Evolutionary conservation across 2,113 vertebrate genomes (phyloP), one percentile per base, ranked within the genome.

Genomic region (Ictalurus punctatus): DNA sequence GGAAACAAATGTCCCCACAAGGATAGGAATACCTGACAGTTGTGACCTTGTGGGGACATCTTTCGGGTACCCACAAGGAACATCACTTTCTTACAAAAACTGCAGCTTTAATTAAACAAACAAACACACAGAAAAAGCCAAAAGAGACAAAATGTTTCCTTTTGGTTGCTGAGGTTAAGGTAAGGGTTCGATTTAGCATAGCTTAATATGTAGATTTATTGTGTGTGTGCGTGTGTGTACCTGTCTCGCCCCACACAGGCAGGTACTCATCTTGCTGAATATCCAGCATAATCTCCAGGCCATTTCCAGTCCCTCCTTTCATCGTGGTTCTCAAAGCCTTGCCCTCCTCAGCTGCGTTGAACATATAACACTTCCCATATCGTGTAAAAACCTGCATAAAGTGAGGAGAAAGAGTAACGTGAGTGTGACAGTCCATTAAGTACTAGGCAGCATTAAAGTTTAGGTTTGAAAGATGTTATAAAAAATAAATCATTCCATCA

Each of bases 311-410:
- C 6, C 98, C 98, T 34, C 98, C 98, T 92, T 99, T 99, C 94
- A 99, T 97, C 0, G 98, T 99, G 89, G 98, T 99, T 90, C 98
- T 97, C 80, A 99, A 96, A 83, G 96, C 96, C 89, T 97, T 96
- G 65, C 98, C 98, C 69, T 99, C 98, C 93, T 99, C 97, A 78
- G 96, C 98, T 83, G 98, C 98, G 92, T 99, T 99, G 94, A 99
- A 99, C 97, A 98, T 98, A 95, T 99, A 99, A 94, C 98, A 99
- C 94, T 99, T 99, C 89, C 98, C 98, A 37, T 99, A 99, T 91
- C 98, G 97, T 93, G 98, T 99, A 96, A 99, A 99, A 93, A 99
- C 98, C 98, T 99, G 94, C 83, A 94, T 73, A 93, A 73, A 58
- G 59, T 88, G 58, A 93, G 0, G 12, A 69, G 8, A 78, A 14